These are phyloP conservation scores for Heliconius hermathena DNA, from an alignment of 1,140 invertebrate genomes.

Conservation along the genomic window DNA sequence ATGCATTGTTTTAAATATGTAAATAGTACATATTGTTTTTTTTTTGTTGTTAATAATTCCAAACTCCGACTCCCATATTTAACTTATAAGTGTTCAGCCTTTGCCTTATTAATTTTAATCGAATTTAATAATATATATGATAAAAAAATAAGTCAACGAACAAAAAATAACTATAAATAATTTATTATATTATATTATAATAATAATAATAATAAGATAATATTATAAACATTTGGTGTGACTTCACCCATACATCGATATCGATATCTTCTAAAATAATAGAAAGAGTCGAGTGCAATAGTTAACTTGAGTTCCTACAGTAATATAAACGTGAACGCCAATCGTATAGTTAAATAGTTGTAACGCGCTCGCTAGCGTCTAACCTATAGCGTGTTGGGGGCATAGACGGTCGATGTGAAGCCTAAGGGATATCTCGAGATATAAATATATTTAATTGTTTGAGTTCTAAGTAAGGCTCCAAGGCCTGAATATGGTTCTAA, in stretches of 20 bases:
- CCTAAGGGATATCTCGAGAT: not conserved
- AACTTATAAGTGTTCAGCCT: not conserved
- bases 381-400: conserved; percentile 27
- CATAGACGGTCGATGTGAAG: not conserved
- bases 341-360: conserved; percentile 28
- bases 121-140: conserved; percentile 9
- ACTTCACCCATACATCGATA: not conserved
- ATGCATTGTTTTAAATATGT: conserved; percentile 1
- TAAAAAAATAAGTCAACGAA: not conserved
- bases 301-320: conserved; percentile 41
- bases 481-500: not conserved
- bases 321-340: conserved; percentile 29
- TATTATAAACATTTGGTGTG: conserved; percentile 8
- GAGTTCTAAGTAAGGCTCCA: not conserved
- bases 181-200: conserved; percentile 10
- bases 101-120: conserved; percentile 4
- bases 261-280: not conserved
- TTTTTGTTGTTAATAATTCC: not conserved
- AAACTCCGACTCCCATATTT: not conserved
- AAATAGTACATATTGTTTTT: not conserved
- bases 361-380: conserved; percentile 17
- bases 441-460: not conserved
- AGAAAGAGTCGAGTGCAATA: conserved; percentile 41
- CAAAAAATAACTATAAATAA: not conserved
- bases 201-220: not conserved